phyloP scores from a whole-genome alignment of 2,797 vertebrate genomes.

The Cossypha niveicapilla region DNA sequence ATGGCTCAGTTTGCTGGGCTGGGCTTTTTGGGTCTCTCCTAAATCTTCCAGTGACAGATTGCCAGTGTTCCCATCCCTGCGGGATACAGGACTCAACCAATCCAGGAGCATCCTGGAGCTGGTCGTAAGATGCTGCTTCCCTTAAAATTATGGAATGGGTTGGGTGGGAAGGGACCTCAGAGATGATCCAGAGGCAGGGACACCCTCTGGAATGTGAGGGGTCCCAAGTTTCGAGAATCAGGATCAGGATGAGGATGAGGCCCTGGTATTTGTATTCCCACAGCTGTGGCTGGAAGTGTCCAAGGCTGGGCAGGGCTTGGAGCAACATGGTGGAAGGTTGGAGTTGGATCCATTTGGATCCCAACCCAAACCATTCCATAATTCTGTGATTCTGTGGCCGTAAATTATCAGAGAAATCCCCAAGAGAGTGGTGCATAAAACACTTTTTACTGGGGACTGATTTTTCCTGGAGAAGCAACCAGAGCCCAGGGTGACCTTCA shows the following conservation, averaged over 20 bases:
- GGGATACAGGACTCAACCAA: neutral
- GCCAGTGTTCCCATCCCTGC: neutral
- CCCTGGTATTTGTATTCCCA: neutral
- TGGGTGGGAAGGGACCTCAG: neutral
- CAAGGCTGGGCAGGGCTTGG: neutral
- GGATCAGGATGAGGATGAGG: neutral
- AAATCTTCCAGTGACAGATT: neutral
- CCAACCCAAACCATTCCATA: neutral
- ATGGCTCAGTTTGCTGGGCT: neutral
- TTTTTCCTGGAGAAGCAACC: neutral
- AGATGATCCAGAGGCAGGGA: no score
- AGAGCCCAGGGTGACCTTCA: neutral
- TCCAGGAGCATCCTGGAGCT: neutral
- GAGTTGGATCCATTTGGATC: neutral
- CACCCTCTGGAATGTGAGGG: neutral
- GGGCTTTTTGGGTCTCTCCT: neutral
- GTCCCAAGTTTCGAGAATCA: fast-evolving
- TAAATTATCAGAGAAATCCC: neutral
- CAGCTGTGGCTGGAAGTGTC: neutral
- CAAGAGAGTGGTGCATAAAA: fast-evolving
- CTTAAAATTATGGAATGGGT: neutral
- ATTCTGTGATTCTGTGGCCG: fast-evolving
- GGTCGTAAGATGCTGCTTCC: neutral
- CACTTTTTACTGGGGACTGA: fast-evolving
- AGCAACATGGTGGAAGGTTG: neutral